Evolutionary conservation across 2,113 vertebrate genomes (phyloP), one percentile per base, ranked within the genome.

Genomic region (Genyomyrus donnyi): DNA sequence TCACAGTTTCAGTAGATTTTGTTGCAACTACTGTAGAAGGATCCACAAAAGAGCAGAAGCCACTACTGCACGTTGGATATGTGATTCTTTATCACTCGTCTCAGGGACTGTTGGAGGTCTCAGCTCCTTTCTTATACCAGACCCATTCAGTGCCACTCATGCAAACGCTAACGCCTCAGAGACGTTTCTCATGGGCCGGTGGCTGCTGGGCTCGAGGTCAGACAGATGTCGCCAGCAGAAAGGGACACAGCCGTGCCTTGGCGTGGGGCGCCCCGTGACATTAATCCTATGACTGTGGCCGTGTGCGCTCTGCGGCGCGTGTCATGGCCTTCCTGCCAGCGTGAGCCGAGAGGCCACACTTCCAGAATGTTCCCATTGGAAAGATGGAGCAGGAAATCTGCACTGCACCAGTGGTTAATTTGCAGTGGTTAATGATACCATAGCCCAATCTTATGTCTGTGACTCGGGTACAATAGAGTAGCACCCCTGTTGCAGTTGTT

Each of bases 131-230:
- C 93, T 92, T 91, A 92, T 92, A 93, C 92, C 91, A 94, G 93
- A 93, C 91, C 92, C 92, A 93, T 95, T 95, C 94, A 93, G 93
- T 93, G 92, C 92, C 94, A 92, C 92, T 94, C 95, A 94, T 91
- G 93, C 94, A 92, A 83, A 90, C 93, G 93, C 94, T 95, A 94
- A 95, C 91, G 90, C 94, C 93, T 94, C 93, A 93, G 93, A 94
- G 39, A 93, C 90, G 91, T 92, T 95, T 93, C 92, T 95, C 94
- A 95, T 95, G 94, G 93, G 94, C 94, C 93, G 93, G 93, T 94
- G 93, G 93, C 92, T 93, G 93, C 93, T 92, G 93, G 94, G 94
- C 94, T 93, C 92, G 93, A 95, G 93, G 93, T 93, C 92, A 94
- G 92, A 93, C 93, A 89, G 92, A 91, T 89, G 70, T 87, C 85